A percentile compares a stretch with the other conserved stretches of the same genome.
phyloP scores from a whole-genome alignment of 2,113 vertebrate species.

The Gopherus flavomarginatus region DNA sequence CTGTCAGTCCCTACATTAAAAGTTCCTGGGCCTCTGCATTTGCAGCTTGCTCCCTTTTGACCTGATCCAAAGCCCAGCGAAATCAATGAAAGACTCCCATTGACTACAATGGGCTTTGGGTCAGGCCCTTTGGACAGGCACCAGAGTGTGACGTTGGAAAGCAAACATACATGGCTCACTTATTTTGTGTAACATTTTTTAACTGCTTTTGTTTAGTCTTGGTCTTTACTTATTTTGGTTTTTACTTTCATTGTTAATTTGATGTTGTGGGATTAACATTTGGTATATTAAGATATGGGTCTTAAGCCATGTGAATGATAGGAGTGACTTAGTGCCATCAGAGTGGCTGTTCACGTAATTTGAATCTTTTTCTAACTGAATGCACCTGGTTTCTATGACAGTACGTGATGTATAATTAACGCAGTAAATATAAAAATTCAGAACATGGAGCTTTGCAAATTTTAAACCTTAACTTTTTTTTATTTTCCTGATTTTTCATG shows the following conservation, averaged over 20 bases:
- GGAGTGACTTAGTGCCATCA: background rate
- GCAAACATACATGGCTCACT: background rate
- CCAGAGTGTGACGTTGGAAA: background rate
- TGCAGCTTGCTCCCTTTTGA: background rate
- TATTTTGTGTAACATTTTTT: background rate
- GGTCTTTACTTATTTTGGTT: background rate
- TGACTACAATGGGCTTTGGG: background rate
- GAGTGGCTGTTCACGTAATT: background rate
- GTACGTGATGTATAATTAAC: background rate
- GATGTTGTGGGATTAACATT: background rate
- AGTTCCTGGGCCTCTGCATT: background rate
- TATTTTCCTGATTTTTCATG: background rate
- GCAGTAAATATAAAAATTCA: background rate
- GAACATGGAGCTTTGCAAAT: background rate
- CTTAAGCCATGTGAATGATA: background rate
- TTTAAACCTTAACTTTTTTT: background rate
- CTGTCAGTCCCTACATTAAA: background rate
- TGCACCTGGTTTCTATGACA: background rate
- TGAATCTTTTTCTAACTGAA: background rate
- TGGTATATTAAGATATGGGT: background rate
- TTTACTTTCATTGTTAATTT: background rate
- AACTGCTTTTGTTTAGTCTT: background rate
- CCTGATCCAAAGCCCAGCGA: background rate
- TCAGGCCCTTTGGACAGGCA: background rate
- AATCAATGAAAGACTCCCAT: background rate